Conservation (phyloP, 1,140 invertebrate genomes). For the Eurosta solidaginis region DNA sequence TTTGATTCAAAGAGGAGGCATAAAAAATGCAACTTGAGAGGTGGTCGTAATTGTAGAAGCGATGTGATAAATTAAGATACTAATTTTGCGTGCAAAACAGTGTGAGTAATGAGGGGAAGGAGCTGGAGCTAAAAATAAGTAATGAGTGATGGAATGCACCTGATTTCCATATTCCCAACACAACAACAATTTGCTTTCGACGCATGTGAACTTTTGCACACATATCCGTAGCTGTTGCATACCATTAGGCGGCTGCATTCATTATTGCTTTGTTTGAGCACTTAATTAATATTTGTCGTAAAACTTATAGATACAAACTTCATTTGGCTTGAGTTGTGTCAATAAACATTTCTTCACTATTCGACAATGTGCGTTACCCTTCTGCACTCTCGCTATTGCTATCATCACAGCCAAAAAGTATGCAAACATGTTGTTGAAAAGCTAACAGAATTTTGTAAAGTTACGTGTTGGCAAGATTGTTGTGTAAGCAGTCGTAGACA, state of each 20-base stretch:
- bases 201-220: background rate
- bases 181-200: background rate
- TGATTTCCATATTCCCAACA: background rate
- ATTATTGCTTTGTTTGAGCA: constrained; percentile 11
- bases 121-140: too few relatives aligned
- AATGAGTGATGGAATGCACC: too few relatives aligned
- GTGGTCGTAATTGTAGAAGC: background rate
- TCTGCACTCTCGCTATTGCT: background rate
- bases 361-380: background rate
- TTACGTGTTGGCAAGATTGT: background rate
- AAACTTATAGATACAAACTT: constrained; percentile 15
- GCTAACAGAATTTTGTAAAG: background rate
- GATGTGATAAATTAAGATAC: too few relatives aligned
- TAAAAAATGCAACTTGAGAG: background rate
- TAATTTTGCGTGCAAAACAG: too few relatives aligned
- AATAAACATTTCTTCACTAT: background rate
- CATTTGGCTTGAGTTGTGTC: constrained; percentile 8
- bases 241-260: background rate
- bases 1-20: background rate
- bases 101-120: too few relatives aligned
- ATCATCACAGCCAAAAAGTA: constrained; percentile 28
- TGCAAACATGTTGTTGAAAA: background rate
- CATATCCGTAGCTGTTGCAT: background rate
- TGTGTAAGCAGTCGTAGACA: background rate
- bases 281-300: constrained; percentile 25